Evolutionary conservation across 2,888 invertebrate genomes (phyloP), one percentile per base, ranked within the genome.

Genomic region (Adelognathus sp.): DNA sequence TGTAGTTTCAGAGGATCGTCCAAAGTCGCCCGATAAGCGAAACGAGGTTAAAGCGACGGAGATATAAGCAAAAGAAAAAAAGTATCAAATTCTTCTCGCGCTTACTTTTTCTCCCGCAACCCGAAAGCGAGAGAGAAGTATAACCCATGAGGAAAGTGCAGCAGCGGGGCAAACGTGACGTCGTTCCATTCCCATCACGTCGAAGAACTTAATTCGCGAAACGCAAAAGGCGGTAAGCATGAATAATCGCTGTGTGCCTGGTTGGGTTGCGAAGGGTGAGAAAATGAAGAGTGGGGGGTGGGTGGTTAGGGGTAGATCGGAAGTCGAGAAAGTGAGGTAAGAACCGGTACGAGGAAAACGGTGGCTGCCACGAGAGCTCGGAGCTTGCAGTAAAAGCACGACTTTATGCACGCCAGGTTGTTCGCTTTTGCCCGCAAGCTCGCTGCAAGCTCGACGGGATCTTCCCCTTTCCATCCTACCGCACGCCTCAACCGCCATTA

Each of bases 161-260:
- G 29, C 41, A 44, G n/a, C 24, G 11, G 64, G 56, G 64, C 39
- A 70, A 77, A 80, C 69, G 70, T 66, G 69, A 61, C 44, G 54
- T 14, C 72, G 76, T 60, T 81, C 50, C 64, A 86, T 86, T 86
- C 84, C 75, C 58, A 80, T 85, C 85, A 86, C 84, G 84, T 85
- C 79, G 81, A 78, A 83, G 78, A 76, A 84, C 85, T 86, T 87
- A 86, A 87, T 87, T 87, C 83, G 80, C 77, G 82, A 85, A 82
- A 83, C 76, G 84, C 74, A 82, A 85, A 77, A 85, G 83, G 82
- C 80, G 83, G 82, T 82, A 84, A 86, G 83, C 83, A 82, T 86
- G 86, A 86, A 86, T 87, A 86, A 87, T 86, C 85, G 86, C 81
- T 80, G 72, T 54, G 74, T 60, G 70, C 39, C 18, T n/a, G 21